Base-by-base conservation (phyloP, 1,140 invertebrate species). In the Micrasema minimum region DNA sequence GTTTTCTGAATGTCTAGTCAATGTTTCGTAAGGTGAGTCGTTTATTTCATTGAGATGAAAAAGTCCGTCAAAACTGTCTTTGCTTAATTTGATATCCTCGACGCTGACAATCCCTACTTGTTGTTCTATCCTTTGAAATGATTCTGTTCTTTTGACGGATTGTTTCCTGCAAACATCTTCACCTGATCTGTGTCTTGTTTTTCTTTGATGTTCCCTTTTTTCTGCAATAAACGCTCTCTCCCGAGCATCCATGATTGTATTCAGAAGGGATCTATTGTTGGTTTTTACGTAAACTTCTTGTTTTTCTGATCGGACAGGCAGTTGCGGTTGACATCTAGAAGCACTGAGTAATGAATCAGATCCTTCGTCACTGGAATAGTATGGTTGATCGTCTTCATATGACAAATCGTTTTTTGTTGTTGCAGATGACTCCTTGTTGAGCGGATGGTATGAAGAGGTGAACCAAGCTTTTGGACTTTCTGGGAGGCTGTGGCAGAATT, bases 301-400 rank as follows among this genome's bases (percentile, higher is more conserved):
- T 41, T 75, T 72, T 50, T 77, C 76, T 31, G 71, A 80, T 77
- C 83, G 79, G 75, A 78, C 82, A 4, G 78, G 77, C 5, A 80
- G 74, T 51, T 80, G 77, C 45, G 83, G 80, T 53, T 81, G 80
- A 75, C 80, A 87, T 59, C 88, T 87, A 0, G 90, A 90, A 0
- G 89, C 87, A 72, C 89, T 91, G 0, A 92, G 77, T 10, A 91
- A 79, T 0, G 90, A 91, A 78, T 92, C 90, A 1, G 90, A 91
- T 10, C 88, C 88, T 76, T 91, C 89, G 51, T 88, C 89, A 22
- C 86, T 87, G 0, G 85, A 87, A 77, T 84, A 86, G 75, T 80
- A 82, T n/a, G 81, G 80, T 3, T 90, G 89, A 50, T 91, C 90
- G 65, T 89, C 88, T 62, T 91, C 87, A 72, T 90, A 87, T 69